Evolutionary conservation across 1,140 invertebrate species (phyloP).

Genomic region (Hyposmocoma kahamanoa): DNA sequence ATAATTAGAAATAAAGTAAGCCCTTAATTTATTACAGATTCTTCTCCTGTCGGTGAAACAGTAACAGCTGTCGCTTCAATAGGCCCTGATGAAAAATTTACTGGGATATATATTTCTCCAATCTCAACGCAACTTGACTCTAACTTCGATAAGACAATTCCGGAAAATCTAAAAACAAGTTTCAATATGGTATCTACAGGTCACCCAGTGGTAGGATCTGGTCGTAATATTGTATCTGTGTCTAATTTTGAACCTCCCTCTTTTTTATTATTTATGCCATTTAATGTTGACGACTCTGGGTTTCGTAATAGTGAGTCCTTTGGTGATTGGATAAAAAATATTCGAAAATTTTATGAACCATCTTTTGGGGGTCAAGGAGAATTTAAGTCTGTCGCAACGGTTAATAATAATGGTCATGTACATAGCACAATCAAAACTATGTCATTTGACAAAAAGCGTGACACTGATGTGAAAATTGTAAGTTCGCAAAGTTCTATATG

Average conservation of each 20-base stretch:
- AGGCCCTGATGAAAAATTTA: conserved; percentile 13
- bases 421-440: conserved; percentile 30
- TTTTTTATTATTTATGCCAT: conserved; percentile 17
- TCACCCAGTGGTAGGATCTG: conserved; percentile 11
- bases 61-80: conserved; percentile 20
- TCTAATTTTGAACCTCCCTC: conserved; percentile 16
- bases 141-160: background rate
- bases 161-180: conserved; percentile 6
- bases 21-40: conserved; percentile 28
- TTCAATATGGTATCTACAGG: conserved; percentile 16
- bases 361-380: conserved; percentile 17
- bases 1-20: too few relatives aligned
- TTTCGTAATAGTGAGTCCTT: conserved; percentile 7
- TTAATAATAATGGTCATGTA: conserved; percentile 33
- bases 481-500: background rate
- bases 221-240: conserved; percentile 16
- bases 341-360: conserved; percentile 26
- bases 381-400: conserved; percentile 17
- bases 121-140: background rate
- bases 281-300: conserved; percentile 15
- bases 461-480: background rate
- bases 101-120: background rate
- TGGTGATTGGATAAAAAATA: conserved; percentile 18
- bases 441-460: conserved; percentile 22
- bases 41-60: conserved; percentile 16